Evolutionary conservation across 2,888 invertebrate species (phyloP), one percentile per base, ranked within the genome.

Genomic region (Noctua fimbriata): DNA sequence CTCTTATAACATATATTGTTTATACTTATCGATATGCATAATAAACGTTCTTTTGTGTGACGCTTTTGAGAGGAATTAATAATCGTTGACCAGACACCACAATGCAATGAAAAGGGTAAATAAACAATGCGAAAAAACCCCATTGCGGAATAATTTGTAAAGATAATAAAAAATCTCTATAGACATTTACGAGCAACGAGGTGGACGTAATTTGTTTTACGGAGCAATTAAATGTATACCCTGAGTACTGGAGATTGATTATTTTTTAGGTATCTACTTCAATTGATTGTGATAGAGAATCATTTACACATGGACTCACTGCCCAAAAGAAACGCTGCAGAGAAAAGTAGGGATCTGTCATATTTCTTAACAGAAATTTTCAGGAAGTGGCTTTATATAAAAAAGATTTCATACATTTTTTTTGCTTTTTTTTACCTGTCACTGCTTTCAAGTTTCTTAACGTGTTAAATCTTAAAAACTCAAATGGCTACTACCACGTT

Each of bases 131-230:
- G 36, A 75, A 73, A 87, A 85, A 79, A 58, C 28, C 47, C 66
- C 73, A 58, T 55, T 72, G 63, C 49, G 70, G 72, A 82, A 81
- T 82, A 88, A 81, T 82, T 86, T 88, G 83, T 84, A 86, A 86
- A 86, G 87, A 85, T 86, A 85, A 86, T 85, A 87, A 90, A 90
- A 86, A 83, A 87, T 73, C 73, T 85, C 80, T 79, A 84, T 86
- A 89, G 85, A 88, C 90, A 81, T 88, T 91, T 89, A 89, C 83
- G 85, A 84, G 79, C 85, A 84, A 80, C 82, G 86, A 85, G 84
- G 82, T 87, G 79, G 81, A 84, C 79, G 81, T 90, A 88, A 91
- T 90, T 90, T 88, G 79, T 91, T 90, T 89, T 88, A 88, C 84
- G 82, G 79, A 74, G 83, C 90, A 89, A 86, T 89, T 88, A 88